These are phyloP conservation scores for Syngnathus floridae DNA, from an alignment of 2,113 vertebrate species.

Conservation along the genomic window DNA sequence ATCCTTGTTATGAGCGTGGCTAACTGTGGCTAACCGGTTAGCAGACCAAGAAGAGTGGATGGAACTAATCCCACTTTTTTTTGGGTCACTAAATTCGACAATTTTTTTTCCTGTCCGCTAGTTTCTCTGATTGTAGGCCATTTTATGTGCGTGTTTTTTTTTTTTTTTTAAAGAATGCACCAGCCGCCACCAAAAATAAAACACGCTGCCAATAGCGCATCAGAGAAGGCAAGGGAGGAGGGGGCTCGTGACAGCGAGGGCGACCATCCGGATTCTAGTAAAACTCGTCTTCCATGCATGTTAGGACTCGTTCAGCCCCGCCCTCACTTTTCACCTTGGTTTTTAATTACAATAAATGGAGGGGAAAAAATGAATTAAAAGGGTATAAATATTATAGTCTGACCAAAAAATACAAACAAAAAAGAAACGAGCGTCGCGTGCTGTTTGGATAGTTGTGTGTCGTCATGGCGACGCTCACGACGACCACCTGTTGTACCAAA, in stretches of 20 bases:
- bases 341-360: slow-evolving; percentile 59
- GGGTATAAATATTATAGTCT: slow-evolving; percentile 67
- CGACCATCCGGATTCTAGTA: slow-evolving; percentile 66
- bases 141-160: slow-evolving; percentile 21
- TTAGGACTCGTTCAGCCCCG: slow-evolving; percentile 59
- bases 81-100: slow-evolving; percentile 57
- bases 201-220: slow-evolving; percentile 56
- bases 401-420: slow-evolving; percentile 62
- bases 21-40: slow-evolving; percentile 35
- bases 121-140: slow-evolving; percentile 66
- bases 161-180: slow-evolving; percentile 71
- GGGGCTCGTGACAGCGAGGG: slow-evolving; percentile 28
- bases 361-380: slow-evolving; percentile 55
- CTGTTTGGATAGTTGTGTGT: slow-evolving; percentile 57
- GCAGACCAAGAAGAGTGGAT: slow-evolving; percentile 43
- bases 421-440: slow-evolving; percentile 54
- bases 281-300: slow-evolving; percentile 78
- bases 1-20: slow-evolving; percentile 46
- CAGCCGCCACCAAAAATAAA: slow-evolving; percentile 72
- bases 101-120: slow-evolving; percentile 57
- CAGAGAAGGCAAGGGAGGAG: slow-evolving; percentile 38
- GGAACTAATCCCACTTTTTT: slow-evolving; percentile 58
- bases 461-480: slow-evolving; percentile 41
- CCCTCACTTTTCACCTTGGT: slow-evolving; percentile 54
- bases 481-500: slow-evolving; percentile 67